These are phyloP conservation scores for Synanceia verrucosa DNA, from an alignment of 2,797 vertebrate species.

Conservation along the genomic window DNA sequence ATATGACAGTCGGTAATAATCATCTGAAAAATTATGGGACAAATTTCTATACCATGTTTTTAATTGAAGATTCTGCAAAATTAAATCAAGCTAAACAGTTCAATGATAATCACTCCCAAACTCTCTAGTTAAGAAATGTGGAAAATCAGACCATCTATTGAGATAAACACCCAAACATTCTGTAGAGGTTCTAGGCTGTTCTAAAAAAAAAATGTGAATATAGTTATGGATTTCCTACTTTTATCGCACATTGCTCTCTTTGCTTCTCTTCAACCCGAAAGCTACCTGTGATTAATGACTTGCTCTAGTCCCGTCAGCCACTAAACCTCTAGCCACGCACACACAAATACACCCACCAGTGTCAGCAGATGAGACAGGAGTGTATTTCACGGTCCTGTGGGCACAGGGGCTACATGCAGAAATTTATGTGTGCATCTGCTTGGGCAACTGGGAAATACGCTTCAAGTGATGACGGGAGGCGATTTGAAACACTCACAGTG, in stretches of 20 bases:
- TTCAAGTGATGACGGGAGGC: not conserved
- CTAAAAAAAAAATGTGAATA: not conserved
- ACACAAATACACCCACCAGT: not conserved
- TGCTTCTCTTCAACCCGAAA: constrained; percentile 22
- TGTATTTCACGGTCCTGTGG: constrained; percentile 42
- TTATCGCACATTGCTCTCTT: constrained; percentile 17
- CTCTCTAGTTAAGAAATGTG: not conserved
- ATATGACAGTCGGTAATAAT: constrained; percentile 13
- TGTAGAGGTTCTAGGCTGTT: constrained; percentile 1
- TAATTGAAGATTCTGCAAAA: not conserved
- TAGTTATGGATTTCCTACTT: constrained; percentile 24
- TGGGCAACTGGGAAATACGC: constrained; percentile 25
- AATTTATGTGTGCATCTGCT: constrained; percentile 24
- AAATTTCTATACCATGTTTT: not conserved
- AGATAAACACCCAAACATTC: not conserved
- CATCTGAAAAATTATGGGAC: not conserved
- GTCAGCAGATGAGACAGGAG: constrained; percentile 22
- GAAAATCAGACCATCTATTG: not conserved
- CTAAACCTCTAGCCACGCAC: not conserved
- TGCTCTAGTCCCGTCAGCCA: constrained; percentile 58
- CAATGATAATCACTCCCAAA: not conserved
- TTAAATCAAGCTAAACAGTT: not conserved
- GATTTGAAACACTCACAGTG: not conserved
- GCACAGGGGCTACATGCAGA: constrained; percentile 26
- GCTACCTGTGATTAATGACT: constrained; percentile 61